A percentile compares a stretch with the other conserved stretches of the same genome.
phyloP scores from a whole-genome alignment of 2,113 vertebrate genomes.

The Prionailurus bengalensis region DNA sequence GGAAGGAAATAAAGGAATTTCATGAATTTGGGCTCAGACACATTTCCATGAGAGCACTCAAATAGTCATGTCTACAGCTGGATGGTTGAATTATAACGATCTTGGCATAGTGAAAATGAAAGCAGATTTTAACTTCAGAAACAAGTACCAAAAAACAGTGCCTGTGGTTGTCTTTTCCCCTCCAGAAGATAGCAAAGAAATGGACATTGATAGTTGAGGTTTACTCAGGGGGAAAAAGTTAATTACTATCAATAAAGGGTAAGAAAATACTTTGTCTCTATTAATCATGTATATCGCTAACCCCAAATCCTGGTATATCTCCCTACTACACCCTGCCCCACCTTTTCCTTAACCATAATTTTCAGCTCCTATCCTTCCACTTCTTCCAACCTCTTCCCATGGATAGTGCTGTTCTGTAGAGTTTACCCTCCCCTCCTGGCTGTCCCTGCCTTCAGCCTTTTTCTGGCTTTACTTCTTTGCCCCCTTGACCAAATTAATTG shows the following conservation, averaged over 20 bases:
- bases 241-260: conserved; percentile 29
- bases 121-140: conserved; percentile 69
- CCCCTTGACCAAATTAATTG: neutral
- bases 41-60: conserved; percentile 32
- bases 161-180: neutral
- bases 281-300: neutral
- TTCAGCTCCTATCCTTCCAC: neutral
- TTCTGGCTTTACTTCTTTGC: neutral
- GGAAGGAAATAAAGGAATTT: conserved; percentile 48
- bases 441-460: neutral
- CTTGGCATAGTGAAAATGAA: conserved; percentile 73
- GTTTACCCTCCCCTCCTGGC: neutral
- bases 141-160: conserved; percentile 42
- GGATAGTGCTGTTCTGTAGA: neutral
- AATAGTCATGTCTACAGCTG: neutral
- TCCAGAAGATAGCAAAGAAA: conserved; percentile 59
- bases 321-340: neutral
- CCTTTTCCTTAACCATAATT: neutral
- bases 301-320: neutral
- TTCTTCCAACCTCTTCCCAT: neutral
- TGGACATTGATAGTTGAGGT: neutral
- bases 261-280: conserved; percentile 19
- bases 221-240: neutral
- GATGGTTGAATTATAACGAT: conserved; percentile 45
- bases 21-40: neutral